Conservation (phyloP, 1,140 invertebrate genomes). For the Mactra quadrangularis region DNA sequence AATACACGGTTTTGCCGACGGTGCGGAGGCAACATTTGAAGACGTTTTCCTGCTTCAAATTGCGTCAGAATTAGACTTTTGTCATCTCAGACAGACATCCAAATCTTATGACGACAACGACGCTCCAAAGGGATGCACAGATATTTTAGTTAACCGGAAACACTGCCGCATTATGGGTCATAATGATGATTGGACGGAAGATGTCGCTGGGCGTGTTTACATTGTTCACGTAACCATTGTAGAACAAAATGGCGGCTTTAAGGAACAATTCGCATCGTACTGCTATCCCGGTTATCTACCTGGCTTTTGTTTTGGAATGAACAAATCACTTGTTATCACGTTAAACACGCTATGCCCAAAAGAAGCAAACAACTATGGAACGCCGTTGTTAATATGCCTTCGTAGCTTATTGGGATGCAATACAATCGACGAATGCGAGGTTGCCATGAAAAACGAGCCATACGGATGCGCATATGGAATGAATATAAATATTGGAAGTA, state of each 20-base stretch:
- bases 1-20: conserved; percentile 33
- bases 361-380: background rate
- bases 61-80: conserved; percentile 28
- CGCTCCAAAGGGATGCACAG: conserved; percentile 36
- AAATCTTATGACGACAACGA: background rate
- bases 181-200: conserved; percentile 46
- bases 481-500: conserved; percentile 35
- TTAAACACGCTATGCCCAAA: conserved; percentile 24
- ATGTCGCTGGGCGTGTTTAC: conserved; percentile 8
- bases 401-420: conserved; percentile 17
- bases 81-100: background rate
- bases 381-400: conserved; percentile 19
- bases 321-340: conserved; percentile 33
- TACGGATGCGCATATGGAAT: conserved; percentile 36
- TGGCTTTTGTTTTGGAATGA: conserved; percentile 43
- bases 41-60: conserved; percentile 39
- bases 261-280: conserved; percentile 29
- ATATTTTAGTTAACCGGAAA: conserved; percentile 33
- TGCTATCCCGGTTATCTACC: conserved; percentile 22
- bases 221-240: conserved; percentile 22
- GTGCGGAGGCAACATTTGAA: background rate
- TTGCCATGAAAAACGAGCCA: conserved; percentile 25
- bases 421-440: conserved; percentile 22
- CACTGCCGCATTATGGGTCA: conserved; percentile 23
- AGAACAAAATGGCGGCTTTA: background rate